Base-by-base conservation (phyloP, 2,797 vertebrate genomes). In the Acomys russatus region DNA sequence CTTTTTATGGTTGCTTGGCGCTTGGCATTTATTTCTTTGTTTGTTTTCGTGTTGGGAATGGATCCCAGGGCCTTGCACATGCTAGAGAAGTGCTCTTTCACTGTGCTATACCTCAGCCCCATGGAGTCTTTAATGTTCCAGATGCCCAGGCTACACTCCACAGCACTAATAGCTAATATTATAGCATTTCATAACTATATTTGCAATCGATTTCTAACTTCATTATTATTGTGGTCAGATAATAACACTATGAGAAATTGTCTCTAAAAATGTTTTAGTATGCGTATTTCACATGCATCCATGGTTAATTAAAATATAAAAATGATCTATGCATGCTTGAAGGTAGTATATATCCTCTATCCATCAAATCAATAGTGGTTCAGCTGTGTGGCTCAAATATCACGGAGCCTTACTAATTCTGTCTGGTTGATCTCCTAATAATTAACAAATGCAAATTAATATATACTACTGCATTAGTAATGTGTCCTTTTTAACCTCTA, bases 181-280 rank as follows among this genome's bases (percentile, higher is more conserved):
- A 59, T 73, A 66, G 38, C 20, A 68, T 68, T 79, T 88, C 38
- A 83, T 90, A 56, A 77, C 33, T 38, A 6, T 66, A 64, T 74
- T 70, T 77, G 3, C 66, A 93, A 93, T 83, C 91, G 14, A 88
- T 85, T 71, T 89, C 35, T 89, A 88, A 80, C 14, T 76, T 90
- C 56, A 92, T 68, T 76, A 23, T 25, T 49, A 86, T 63, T 91
- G 28, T 59, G n/a, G 61, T 80, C 22, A 64, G 78, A 85, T 35
- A 83, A 91, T 70, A 54, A 79, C 56, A 74, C 28, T 33, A 4
- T 91, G 51, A 79, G 30, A 70, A 6, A 12, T 30, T 28, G 15
- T 84, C 51, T 91, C 70, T 70, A 51, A 91, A 94, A 93, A 64
- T 28, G 51, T 51, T 61, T 93, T 51, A 88, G 20, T 51, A 76